These are phyloP conservation scores for Teleiodes luculella DNA, from an alignment of 2,888 invertebrate species.

Conservation along the genomic window DNA sequence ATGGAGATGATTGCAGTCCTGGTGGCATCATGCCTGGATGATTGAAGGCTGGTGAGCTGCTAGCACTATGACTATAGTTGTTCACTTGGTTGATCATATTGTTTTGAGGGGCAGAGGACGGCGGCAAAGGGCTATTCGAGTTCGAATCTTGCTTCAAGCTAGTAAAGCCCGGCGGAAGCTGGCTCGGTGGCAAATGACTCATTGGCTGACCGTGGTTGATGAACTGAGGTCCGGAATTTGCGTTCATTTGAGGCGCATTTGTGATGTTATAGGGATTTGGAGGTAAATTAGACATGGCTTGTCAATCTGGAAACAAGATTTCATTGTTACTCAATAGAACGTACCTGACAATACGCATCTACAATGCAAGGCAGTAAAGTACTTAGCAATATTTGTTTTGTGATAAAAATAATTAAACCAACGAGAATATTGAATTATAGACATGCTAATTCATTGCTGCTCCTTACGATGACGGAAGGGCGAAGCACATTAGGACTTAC, in stretches of 20 bases:
- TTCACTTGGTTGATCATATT: constrained; percentile 48
- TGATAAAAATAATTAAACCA: constrained; percentile 49
- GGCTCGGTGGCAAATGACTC: constrained; percentile 51
- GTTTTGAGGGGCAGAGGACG: constrained; percentile 37
- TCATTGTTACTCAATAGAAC: constrained; percentile 8
- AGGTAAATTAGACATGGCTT: constrained; percentile 70
- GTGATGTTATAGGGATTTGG: constrained; percentile 60
- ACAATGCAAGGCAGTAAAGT: constrained; percentile 11
- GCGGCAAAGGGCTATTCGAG: constrained; percentile 56
- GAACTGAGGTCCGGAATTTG: constrained; percentile 43
- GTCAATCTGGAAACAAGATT: constrained; percentile 58
- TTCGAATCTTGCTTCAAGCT: constrained; percentile 60
- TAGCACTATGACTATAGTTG: constrained; percentile 59
- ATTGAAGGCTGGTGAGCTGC: constrained; percentile 68
- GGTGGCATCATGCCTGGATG: constrained; percentile 53
- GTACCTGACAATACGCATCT: constrained; percentile 6
- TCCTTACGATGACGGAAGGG: constrained; percentile 57
- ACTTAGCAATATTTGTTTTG: constrained; percentile 44
- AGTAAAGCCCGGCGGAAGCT: constrained; percentile 52
- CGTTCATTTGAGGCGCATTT: constrained; percentile 47
- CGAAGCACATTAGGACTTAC: constrained; percentile 51
- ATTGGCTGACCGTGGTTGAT: constrained; percentile 47
- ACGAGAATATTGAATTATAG: constrained; percentile 58
- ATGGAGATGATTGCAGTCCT: constrained; percentile 50
- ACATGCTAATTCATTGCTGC: constrained; percentile 65